Evolutionary conservation across 2,888 invertebrate species (phyloP), one percentile per base, ranked within the genome.

Genomic region (Melipona beecheii): DNA sequence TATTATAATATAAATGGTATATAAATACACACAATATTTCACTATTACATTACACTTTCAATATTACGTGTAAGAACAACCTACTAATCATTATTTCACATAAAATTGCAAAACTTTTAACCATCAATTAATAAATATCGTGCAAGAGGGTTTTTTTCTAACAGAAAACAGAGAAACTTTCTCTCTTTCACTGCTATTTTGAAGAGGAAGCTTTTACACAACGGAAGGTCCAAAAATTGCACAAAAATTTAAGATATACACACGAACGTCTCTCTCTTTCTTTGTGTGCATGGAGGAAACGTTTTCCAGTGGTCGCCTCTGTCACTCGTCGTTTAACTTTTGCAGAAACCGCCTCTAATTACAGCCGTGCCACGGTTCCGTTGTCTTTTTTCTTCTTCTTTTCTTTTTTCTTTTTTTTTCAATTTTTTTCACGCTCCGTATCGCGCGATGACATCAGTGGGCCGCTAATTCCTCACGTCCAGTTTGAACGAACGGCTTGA

Each of bases 371-470:
- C 58, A 43, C 31, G 6, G 21, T 27, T 65, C n/a, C 54, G 49
- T 49, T 31, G 13, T 58, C 24, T 15, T n/a, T 31, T n/a, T 58
- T 58, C 15, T n/a, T 58, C 49, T 21, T 81, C 50, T 70, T 17
- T 49, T 43, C 17, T 21, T 50, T 19, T 36, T 81, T 31, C n/a
- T 43, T 50, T 50, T 27, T 19, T 31, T n/a, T 27, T 24, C 27
- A 19, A 27, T 81, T 36, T 70, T 3, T 31, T 21, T 49, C 31
- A n/a, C 31, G 31, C 50, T 66, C 52, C 49, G 68, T 73, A 69
- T 77, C 68, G 19, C 73, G 78, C 84, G 78, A 52, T 84, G 84
- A 84, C 84, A 75, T 84, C 84, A 84, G 64, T 60, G 21, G 6
- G 31, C 31, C 58, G 70, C 54, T 84, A 64, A 78, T 84, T 83